phyloP scores from a whole-genome alignment of 2,797 vertebrate genomes.

The Cercopithecus diana region DNA sequence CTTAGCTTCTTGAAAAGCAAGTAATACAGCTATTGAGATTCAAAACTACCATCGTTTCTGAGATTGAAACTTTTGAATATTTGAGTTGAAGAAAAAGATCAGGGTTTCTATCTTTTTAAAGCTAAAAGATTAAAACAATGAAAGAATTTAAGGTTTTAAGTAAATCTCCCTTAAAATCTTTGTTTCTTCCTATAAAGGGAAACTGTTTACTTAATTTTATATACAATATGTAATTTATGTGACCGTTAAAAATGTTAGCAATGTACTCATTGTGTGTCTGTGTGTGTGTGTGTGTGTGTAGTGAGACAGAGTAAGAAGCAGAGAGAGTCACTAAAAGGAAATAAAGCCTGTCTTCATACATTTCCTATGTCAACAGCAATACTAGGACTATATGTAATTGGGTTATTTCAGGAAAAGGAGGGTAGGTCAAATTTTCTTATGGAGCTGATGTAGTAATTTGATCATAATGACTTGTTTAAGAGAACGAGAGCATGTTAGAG shows the following conservation, averaged over 20 bases:
- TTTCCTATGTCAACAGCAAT: background rate
- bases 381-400: background rate
- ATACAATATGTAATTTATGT: background rate
- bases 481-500: background rate
- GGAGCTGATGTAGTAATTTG: background rate
- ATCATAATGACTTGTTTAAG: background rate
- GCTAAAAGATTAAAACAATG: background rate
- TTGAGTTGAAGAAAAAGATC: slow-evolving; percentile 30
- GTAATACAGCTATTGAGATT: slow-evolving; percentile 50
- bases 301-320: background rate
- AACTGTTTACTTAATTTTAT: background rate
- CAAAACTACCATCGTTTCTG: slow-evolving; percentile 47
- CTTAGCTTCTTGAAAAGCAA: slow-evolving; percentile 54
- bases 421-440: background rate
- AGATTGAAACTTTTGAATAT: slow-evolving; percentile 28
- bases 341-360: background rate
- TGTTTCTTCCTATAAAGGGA: background rate
- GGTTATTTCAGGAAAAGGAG: background rate
- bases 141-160: background rate
- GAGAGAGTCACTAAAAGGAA: background rate
- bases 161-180: slow-evolving; percentile 6
- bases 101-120: slow-evolving; percentile 2
- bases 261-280: background rate
- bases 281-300: background rate
- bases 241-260: background rate